Percentiles rank a stretch among this genome's conserved stretches.
phyloP scores from a whole-genome alignment of 1,140 invertebrate species.

The Drosophila repleta region DNA sequence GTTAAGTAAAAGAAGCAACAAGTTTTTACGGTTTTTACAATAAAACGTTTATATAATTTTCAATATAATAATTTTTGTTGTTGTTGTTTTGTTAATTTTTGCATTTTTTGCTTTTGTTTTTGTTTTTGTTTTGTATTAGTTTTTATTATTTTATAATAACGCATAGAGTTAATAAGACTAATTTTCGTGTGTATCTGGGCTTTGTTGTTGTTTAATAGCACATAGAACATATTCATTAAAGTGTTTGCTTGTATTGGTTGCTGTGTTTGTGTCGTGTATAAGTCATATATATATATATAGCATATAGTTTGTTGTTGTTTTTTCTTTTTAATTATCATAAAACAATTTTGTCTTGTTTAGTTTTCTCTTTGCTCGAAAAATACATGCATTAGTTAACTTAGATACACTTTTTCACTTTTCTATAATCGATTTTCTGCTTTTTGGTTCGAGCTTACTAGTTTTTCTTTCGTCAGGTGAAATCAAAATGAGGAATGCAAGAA shows the following conservation, averaged over 20 bases:
- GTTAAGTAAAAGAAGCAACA: conserved; percentile 77
- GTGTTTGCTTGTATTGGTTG: conserved; percentile 55
- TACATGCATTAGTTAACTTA: conserved; percentile 57
- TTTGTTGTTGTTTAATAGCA: conserved; percentile 39
- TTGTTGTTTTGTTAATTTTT: conserved; percentile 44
- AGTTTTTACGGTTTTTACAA: conserved; percentile 81
- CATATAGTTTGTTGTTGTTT: conserved; percentile 38
- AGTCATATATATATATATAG: conserved; percentile 44
- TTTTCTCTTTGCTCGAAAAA: conserved; percentile 46
- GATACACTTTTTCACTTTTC: conserved; percentile 17
- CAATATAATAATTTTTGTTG: conserved; percentile 56
- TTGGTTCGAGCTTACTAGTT: conserved; percentile 1
- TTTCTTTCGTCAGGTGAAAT: conserved; percentile 15
- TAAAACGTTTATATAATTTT: conserved; percentile 82
- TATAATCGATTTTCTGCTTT: conserved; percentile 1
- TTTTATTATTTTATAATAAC: conserved; percentile 62
- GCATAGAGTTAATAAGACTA: conserved; percentile 69
- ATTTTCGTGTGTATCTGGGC: conserved; percentile 42
- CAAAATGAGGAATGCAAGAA: conserved; percentile 26
- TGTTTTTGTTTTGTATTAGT: conserved; percentile 27
- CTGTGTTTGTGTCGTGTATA: conserved; percentile 47
- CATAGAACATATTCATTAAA: conserved; percentile 73
- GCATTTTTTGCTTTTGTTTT: conserved; percentile 16
- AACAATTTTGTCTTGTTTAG: conserved; percentile 40
- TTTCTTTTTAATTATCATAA: conserved; percentile 30